These are phyloP conservation scores for Seriola dumerili DNA, from an alignment of 2,113 vertebrate species.

Conservation along the genomic window DNA sequence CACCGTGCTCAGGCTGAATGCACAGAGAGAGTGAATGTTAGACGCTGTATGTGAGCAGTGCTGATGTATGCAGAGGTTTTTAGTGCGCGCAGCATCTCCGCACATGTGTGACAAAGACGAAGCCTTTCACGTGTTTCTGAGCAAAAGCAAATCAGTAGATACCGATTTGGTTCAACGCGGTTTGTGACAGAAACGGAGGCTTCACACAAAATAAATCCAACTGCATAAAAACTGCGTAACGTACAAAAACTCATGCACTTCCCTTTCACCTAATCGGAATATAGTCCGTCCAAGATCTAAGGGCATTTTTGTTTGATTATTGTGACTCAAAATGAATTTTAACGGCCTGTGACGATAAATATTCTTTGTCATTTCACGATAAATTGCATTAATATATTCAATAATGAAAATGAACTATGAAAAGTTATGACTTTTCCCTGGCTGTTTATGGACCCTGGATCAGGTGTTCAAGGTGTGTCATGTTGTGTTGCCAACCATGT, in stretches of 20 bases:
- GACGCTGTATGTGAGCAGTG: neutral
- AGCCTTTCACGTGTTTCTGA: neutral
- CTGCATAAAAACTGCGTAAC: no score
- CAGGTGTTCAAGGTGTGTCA: no score
- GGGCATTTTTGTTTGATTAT: neutral
- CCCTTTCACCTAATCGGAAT: no score
- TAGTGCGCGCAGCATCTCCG: neutral
- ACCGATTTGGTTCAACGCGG: neutral
- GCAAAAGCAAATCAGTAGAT: neutral
- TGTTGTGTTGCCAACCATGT: no score
- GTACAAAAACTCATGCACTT: no score
- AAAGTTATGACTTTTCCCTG: neutral
- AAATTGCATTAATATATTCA: no score
- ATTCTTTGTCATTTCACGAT: neutral
- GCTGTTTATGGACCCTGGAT: no score
- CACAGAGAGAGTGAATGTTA: neutral
- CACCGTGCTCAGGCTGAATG: constrained; percentile 15
- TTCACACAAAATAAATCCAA: neutral
- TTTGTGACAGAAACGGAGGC: neutral
- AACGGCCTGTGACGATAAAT: neutral
- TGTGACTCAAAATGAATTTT: neutral
- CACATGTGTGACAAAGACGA: neutral
- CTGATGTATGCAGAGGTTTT: neutral
- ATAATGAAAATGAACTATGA: neutral
- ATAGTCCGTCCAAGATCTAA: neutral